phyloP scores from a whole-genome alignment of 2,888 invertebrate genomes.

The Diabrotica balteata region DNA sequence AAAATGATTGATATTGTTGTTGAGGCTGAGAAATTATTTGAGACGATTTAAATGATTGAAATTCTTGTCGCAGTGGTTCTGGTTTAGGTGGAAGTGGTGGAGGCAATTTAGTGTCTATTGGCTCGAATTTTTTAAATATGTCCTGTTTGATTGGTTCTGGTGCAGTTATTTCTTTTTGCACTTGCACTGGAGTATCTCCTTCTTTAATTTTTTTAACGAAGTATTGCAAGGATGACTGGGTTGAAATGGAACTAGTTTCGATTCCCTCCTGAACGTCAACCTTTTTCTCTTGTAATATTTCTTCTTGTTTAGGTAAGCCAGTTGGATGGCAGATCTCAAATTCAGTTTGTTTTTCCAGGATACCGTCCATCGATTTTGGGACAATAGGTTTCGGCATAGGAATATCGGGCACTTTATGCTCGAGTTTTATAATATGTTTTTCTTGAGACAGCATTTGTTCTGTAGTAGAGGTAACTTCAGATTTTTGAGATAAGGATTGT shows the following conservation, averaged over 20 bases:
- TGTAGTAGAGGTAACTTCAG: conserved; percentile 53
- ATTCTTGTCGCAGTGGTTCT: conserved; percentile 43
- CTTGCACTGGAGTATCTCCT: conserved; percentile 57
- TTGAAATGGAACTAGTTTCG: conserved; percentile 68
- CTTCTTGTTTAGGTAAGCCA: conserved; percentile 30
- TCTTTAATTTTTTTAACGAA: conserved; percentile 71
- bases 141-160: conserved; percentile 56
- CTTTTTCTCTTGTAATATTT: conserved; percentile 44
- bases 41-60: conserved; percentile 39
- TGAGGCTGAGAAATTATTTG: conserved; percentile 33
- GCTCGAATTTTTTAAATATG: conserved; percentile 60
- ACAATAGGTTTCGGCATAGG: conserved; percentile 49
- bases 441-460: conserved; percentile 56
- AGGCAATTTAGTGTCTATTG: conserved; percentile 49
- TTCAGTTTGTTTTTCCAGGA: conserved; percentile 46
- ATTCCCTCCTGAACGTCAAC: conserved; percentile 54
- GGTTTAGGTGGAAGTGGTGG: conserved; percentile 44
- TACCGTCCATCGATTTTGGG: conserved; percentile 35
- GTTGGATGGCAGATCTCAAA: conserved; percentile 44
- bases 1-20: conserved; percentile 37
- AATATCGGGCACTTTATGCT: conserved; percentile 53
- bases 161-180: conserved; percentile 56
- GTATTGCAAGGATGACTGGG: conserved; percentile 71
- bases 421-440: conserved; percentile 55
- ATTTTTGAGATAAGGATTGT: conserved; percentile 50